phyloP scores from a whole-genome alignment of 2,888 invertebrate species.

The Synanthedon myopaeformis region DNA sequence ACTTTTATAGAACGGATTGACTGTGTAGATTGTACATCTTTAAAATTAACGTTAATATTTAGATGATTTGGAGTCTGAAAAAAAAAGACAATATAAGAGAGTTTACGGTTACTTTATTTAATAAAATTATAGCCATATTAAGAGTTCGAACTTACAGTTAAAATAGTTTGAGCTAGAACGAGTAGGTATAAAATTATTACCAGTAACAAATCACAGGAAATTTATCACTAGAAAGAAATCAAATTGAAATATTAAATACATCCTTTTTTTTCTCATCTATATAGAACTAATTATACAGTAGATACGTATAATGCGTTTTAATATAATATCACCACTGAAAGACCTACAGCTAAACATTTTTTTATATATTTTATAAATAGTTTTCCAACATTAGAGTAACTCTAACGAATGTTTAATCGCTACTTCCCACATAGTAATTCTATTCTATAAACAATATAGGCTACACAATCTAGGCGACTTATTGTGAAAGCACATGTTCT shows the following conservation, averaged over 20 bases:
- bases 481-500: conserved; percentile 30
- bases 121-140: conserved; percentile 55
- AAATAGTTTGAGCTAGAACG: conserved; percentile 37
- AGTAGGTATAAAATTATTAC: conserved; percentile 61
- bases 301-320: conserved; percentile 8
- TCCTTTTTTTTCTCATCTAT: conserved; percentile 24
- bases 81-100: too few relatives aligned
- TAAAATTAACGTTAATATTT: too few relatives aligned
- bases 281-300: conserved; percentile 26
- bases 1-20: too few relatives aligned
- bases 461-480: conserved; percentile 43
- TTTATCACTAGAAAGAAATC: conserved; percentile 46
- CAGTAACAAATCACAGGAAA: conserved; percentile 66
- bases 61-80: too few relatives aligned
- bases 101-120: conserved; percentile 50
- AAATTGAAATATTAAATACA: conserved; percentile 20
- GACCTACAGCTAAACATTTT: conserved; percentile 16
- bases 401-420: neutral
- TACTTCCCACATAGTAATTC: conserved; percentile 11
- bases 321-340: conserved; percentile 49
- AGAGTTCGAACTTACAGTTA: conserved; percentile 44
- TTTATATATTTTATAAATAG: neutral
- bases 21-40: too few relatives aligned
- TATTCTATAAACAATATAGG: conserved; percentile 18
- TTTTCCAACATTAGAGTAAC: neutral